Conservation (phyloP, 2,797 vertebrate genomes). For the Hippoglossus hippoglossus region DNA sequence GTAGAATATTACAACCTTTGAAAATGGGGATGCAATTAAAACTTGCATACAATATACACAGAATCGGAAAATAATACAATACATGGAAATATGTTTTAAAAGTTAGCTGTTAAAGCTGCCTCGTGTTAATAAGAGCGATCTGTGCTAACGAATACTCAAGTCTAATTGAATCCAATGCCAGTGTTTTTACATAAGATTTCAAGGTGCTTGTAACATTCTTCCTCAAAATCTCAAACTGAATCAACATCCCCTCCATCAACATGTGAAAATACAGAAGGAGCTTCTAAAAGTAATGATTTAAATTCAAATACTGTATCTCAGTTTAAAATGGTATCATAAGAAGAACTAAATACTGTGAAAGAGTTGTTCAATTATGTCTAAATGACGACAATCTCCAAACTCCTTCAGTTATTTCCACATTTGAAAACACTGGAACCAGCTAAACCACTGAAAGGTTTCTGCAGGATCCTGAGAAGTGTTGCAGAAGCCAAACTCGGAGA, state of each 20-base stretch:
- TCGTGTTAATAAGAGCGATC: too few relatives aligned
- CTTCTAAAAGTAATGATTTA: background rate
- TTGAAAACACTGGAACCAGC: constrained; percentile 14
- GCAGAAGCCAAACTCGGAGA: constrained; percentile 59
- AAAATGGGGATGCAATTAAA: background rate
- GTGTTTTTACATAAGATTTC: background rate
- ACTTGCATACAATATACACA: too few relatives aligned
- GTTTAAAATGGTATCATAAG: background rate
- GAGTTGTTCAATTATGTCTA: background rate
- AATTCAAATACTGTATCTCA: too few relatives aligned
- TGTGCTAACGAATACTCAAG: too few relatives aligned
- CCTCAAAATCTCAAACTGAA: too few relatives aligned
- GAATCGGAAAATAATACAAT: too few relatives aligned
- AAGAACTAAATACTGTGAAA: background rate
- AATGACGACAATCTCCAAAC: background rate
- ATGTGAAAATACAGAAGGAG: background rate
- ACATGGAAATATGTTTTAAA: too few relatives aligned
- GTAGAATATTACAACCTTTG: background rate
- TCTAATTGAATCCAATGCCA: too few relatives aligned
- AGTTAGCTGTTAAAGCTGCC: too few relatives aligned
- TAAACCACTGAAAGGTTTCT: constrained; percentile 31
- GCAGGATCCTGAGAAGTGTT: constrained; percentile 52
- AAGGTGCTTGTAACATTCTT: background rate
- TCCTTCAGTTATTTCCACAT: constrained; percentile 25
- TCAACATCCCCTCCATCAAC: too few relatives aligned